phyloP scores from a whole-genome alignment of 2,888 invertebrate genomes.

The Dryomyza anilis region DNA sequence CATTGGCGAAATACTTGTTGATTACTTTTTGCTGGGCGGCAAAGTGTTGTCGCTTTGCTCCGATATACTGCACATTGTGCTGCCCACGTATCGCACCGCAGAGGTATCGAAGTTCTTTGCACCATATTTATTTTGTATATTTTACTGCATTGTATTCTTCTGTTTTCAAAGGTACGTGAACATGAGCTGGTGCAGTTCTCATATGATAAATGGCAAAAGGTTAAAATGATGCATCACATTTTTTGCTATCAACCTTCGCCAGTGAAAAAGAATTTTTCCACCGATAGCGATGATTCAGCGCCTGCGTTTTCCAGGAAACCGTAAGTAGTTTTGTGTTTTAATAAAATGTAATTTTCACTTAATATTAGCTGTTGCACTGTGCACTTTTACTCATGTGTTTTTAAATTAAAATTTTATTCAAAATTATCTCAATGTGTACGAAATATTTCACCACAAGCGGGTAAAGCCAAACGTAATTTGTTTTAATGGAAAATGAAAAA shows the following conservation, averaged over 20 bases:
- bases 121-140: too few species aligned
- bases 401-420: background rate
- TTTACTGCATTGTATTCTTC: background rate
- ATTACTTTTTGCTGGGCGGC: constrained; percentile 76
- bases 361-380: background rate
- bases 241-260: constrained; percentile 89
- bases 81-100: constrained; percentile 82
- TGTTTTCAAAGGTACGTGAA: constrained; percentile 70
- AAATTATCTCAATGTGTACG: constrained; percentile 24
- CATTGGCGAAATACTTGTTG: constrained; percentile 71
- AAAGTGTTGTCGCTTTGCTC: constrained; percentile 80
- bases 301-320: constrained; percentile 62
- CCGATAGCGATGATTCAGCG: constrained; percentile 70
- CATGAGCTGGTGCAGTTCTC: constrained; percentile 83
- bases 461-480: too few species aligned
- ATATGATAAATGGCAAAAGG: constrained; percentile 82
- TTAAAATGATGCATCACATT: constrained; percentile 85
- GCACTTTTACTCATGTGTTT: background rate
- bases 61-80: constrained; percentile 75
- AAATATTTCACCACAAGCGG: constrained; percentile 37
- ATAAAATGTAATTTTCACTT: background rate
- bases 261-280: constrained; percentile 79
- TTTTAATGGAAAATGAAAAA: too few species aligned
- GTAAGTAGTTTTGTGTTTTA: constrained; percentile 50
- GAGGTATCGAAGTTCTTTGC: too few species aligned